Evolutionary conservation across 2,797 vertebrate species (phyloP), one percentile per base, ranked within the genome.

Genomic region (Babyrousa celebensis): DNA sequence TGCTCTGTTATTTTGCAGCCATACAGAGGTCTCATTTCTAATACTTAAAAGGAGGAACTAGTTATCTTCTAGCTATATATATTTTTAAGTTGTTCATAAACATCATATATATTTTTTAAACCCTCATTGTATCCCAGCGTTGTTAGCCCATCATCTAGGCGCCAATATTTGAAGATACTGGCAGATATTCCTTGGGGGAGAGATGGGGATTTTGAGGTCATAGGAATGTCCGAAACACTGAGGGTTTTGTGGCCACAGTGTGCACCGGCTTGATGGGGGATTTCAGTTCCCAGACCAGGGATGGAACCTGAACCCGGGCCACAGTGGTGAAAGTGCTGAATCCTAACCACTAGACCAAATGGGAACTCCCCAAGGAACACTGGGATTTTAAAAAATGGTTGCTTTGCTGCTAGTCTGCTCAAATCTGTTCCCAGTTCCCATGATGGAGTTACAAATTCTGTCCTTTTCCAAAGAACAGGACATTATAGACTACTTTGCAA

Each of bases 21-120:
- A 56, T 21, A 60, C 25, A 40, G 17, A 84, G 14, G 52, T 68
- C 36, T 83, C 21, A n/a, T 63, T 86, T 96, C 65, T 79, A 65
- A 89, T 67, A 58, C 96, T 96, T 93, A 48, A 75, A 89, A 63
- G 14, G 85, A 40, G 36, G 16, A 68, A 83, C 70, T 97, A 29
- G 36, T n/a, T 85, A 20, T 60, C 71, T 89, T 93, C 67, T 85
- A 63, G 83, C 36, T 89, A n/a, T 83, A 6, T 36, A 5, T 63
- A 9, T 40, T 58, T 85, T 52, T n/a, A 78, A 74, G 70, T 70
- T 94, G 40, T 96, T 94, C 21, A 60, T 75, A 91, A 83, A 17
- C 11, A 79, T 20, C 40, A 63, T 63, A 60, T 82, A 7, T 48
- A 7, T 48, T 48, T 48, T 48, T 48, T 89, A 83, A 84, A n/a